Base-by-base conservation (phyloP, 1,140 invertebrate species). In the Ditylenchus dipsaci region DNA sequence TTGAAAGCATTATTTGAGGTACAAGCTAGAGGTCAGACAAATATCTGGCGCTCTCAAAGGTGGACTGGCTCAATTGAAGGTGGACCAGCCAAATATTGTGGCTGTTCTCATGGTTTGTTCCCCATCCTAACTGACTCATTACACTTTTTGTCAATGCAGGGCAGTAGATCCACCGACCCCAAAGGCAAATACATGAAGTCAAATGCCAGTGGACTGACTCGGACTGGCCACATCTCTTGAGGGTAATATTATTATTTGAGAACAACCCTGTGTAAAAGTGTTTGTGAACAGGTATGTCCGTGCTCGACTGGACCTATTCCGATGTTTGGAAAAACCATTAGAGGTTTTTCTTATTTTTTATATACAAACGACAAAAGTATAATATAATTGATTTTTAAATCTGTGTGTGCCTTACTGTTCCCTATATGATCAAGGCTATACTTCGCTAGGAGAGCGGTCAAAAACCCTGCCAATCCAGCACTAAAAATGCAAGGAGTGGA, bases 391-490 rank as follows among this genome's bases (percentile, higher is more conserved):
- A 5, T 3, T 38, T 38, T 38, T 38, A 38, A 11, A 11, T 11
- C 19, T 77, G 13, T 72, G 72, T 60, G 59, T 77, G n/a, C 76
- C 76, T 0, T 77, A 77, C 38, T 78, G 76, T 45, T 65, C 29
- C n/a, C 60, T 77, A 11, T 77, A 77, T 43, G 76, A 77, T 65
- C 21, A 65, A 57, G 76, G 76, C 13, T 77, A 78, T 57, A 75
- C 76, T 1, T 76, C 73, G 1, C 38, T 77, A 1, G 76, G 76
- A 15, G 76, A 77, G 38, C 53, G 65, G 15, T 63, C 57, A 19
- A 72, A 64, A 49, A 77, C 76, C n/a, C 13, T 23, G 15, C 67
- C 23, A 77, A 77, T 69, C 60, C 73, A 45, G 76, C 65, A n/a
- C 56, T 77, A n/a, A 53, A 53, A 53, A n/a, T n/a, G n/a, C 8